Evolutionary conservation across 2,888 invertebrate genomes (phyloP), one percentile per base, ranked within the genome.

Genomic region (Anarsia innoxiella): DNA sequence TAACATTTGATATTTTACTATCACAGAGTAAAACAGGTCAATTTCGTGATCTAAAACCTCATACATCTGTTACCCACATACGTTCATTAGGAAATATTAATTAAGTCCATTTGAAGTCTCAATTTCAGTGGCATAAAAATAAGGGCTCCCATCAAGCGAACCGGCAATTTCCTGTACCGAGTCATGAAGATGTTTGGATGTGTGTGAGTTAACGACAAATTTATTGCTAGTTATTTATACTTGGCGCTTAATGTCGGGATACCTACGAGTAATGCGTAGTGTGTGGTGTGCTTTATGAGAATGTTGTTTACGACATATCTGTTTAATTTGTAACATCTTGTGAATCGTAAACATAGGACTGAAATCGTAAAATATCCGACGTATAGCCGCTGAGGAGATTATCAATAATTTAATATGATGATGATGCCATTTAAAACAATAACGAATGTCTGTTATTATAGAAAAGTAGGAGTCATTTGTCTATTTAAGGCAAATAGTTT

Each of bases 171-270:
- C 72, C 70, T 66, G 70, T 45, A 40, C 38, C 23, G 34, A n/a
- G 31, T 46, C 25, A 25, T n/a, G n/a, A 25, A n/a, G 5, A 25
- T n/a, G 25, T 25, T 4, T 25, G 3, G 5, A 52, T 51, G 53
- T 52, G 46, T 52, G 54, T 45, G 36, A 39, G 38, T 41, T 52
- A 59, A 55, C 50, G 67, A 68, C 63, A 59, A 53, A 66, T 71
- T 71, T 73, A 71, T 65, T 63, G 48, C 56, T 36, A 31, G 44
- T 57, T 59, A 65, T 66, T 67, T 66, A 63, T 65, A 61, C 59
- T 56, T 48, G 38, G 50, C 48, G 45, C 49, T 48, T 51, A 53
- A 56, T 47, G 15, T 16, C 19, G 23, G 34, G 40, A 45, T 51
- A 53, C 59, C 59, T 59, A n/a, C 53, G 43, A 45, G 19, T 19